Conservation (phyloP, 2,888 invertebrate species). For the Bellardia pandia region DNA sequence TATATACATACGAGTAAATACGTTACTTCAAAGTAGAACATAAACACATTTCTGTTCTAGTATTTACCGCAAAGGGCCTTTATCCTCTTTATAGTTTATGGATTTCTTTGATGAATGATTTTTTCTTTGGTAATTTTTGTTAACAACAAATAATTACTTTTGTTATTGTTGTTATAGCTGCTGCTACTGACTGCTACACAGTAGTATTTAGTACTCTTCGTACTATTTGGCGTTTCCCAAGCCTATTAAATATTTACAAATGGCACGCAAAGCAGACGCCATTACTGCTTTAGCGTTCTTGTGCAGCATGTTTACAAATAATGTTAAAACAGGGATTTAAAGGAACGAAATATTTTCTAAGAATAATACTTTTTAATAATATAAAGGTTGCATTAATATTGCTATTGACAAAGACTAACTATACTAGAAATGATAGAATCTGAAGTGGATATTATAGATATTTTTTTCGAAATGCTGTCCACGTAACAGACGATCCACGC, state of each 20-base stretch:
- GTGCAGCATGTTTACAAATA: constrained; percentile 14
- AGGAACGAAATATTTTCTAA: constrained; percentile 28
- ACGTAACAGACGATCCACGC: no score
- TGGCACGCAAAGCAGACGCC: constrained; percentile 50
- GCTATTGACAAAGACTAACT: no score
- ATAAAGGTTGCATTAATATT: no score
- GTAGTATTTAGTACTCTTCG: neutral
- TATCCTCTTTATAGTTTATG: no score
- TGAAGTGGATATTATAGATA: no score
- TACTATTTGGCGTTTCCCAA: constrained; percentile 39
- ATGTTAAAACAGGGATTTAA: neutral
- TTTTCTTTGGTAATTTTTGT: constrained; percentile 22
- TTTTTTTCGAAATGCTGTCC: no score
- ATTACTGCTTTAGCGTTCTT: constrained; percentile 13
- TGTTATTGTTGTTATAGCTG: constrained; percentile 4
- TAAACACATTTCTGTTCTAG: no score
- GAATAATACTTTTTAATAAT: no score
- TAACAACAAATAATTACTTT: constrained; percentile 1
- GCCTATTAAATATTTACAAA: constrained; percentile 49
- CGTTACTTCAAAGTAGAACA: no score
- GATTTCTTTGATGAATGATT: neutral
- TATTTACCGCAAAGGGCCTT: no score
- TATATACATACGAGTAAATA: no score
- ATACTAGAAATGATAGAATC: no score
- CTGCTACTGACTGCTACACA: neutral